phyloP scores from a whole-genome alignment of 2,888 invertebrate genomes.

The Unio delphinus region DNA sequence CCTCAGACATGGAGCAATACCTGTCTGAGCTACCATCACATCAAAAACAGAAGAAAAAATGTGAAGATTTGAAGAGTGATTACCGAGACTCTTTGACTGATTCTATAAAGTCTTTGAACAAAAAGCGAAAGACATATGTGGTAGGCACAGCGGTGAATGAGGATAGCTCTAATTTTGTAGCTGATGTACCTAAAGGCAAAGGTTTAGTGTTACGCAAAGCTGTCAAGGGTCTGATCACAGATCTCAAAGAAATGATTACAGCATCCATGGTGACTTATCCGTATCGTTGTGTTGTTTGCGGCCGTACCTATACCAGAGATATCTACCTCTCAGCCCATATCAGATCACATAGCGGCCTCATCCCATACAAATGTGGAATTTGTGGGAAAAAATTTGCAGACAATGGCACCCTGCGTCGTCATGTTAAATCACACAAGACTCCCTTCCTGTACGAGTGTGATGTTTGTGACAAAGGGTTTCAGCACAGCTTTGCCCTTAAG shows the following conservation, averaged over 20 bases:
- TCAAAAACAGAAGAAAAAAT: slow-evolving; percentile 3
- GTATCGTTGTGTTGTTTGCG: slow-evolving; percentile 5
- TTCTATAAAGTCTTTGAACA: slow-evolving; percentile 1
- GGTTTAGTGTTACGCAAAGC: background rate
- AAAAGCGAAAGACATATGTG: background rate
- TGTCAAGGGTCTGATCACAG: background rate
- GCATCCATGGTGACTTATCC: slow-evolving; percentile 5
- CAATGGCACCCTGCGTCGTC: slow-evolving; percentile 6
- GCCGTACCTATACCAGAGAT: background rate
- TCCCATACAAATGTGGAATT: slow-evolving; percentile 37
- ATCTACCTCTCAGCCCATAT: background rate
- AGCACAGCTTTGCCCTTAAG: slow-evolving; percentile 1
- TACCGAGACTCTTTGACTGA: slow-evolving; percentile 2
- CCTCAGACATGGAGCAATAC: slow-evolving; percentile 4
- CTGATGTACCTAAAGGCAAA: background rate
- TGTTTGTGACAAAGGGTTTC: slow-evolving; percentile 7
- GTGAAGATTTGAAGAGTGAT: slow-evolving; percentile 5
- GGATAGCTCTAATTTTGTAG: background rate
- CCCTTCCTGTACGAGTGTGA: slow-evolving; percentile 9
- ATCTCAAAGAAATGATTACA: background rate
- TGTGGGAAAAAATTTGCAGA: slow-evolving; percentile 34
- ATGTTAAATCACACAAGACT: slow-evolving; percentile 20
- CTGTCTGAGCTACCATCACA: background rate
- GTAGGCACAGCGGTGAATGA: background rate
- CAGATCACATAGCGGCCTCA: background rate